Conservation (phyloP, 2,113 vertebrate species). For the Limnothrissa miodon region DNA sequence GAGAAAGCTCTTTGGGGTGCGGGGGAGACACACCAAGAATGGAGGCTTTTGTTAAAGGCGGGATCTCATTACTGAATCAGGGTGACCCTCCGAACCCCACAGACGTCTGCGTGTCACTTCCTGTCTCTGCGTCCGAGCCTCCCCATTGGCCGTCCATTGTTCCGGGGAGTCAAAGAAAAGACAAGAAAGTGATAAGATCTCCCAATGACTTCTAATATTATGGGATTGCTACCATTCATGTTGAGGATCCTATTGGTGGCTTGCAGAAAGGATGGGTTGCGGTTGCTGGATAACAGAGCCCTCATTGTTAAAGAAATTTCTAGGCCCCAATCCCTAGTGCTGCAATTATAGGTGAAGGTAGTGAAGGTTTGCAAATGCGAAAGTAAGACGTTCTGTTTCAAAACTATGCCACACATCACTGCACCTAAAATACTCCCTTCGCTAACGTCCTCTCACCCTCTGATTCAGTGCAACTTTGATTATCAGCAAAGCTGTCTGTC, state of each 20-base stretch:
- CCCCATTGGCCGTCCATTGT: conserved; percentile 65
- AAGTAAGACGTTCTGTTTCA: not conserved
- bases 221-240: not conserved
- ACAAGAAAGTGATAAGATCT: conserved; percentile 58
- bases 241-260: not conserved
- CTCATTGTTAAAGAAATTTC: not conserved
- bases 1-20: conserved; percentile 3
- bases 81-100: conserved; percentile 53
- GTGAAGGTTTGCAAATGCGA: not conserved
- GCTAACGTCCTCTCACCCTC: not conserved
- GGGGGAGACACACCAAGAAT: conserved; percentile 47
- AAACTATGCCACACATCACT: not conserved
- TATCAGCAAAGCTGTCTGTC: not conserved
- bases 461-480: not conserved
- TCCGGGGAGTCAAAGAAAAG: conserved; percentile 51
- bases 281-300: not conserved
- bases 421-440: not conserved
- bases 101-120: conserved; percentile 72
- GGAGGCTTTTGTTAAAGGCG: conserved; percentile 54
- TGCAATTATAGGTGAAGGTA: not conserved
- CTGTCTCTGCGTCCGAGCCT: conserved; percentile 54
- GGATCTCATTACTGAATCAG: conserved; percentile 63
- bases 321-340: not conserved
- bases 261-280: not conserved
- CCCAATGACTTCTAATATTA: conserved; percentile 51